phyloP scores from a whole-genome alignment of 2,888 invertebrate genomes.

The Melikaiella ostensackeni region DNA sequence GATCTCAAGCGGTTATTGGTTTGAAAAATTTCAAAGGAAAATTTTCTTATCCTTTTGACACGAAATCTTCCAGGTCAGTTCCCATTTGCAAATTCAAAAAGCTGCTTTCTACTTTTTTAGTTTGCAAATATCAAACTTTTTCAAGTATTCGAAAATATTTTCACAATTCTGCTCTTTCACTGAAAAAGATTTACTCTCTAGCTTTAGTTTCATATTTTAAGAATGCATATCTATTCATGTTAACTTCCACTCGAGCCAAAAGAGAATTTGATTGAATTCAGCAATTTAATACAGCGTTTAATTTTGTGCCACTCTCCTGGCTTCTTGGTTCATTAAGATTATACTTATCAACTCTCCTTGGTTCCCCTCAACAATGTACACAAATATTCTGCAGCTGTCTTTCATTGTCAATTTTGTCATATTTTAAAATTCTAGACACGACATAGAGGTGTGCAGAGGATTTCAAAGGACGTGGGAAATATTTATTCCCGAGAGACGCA shows the following conservation, averaged over 20 bases:
- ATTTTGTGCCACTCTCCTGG: neutral
- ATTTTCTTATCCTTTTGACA: neutral
- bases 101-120: neutral
- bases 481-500: constrained; percentile 14
- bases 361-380: neutral
- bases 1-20: too few species aligned
- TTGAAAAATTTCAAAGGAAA: too few species aligned
- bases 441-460: constrained; percentile 1
- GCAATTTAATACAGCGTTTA: neutral
- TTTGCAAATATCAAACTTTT: neutral
- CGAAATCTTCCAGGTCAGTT: constrained; percentile 1
- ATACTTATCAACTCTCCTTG: neutral
- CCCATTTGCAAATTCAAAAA: neutral
- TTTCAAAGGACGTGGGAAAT: constrained; percentile 18
- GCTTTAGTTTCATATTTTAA: neutral
- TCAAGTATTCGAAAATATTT: neutral
- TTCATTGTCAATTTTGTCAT: constrained; percentile 4
- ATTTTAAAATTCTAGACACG: constrained; percentile 23
- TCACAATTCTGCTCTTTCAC: neutral
- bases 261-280: neutral
- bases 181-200: neutral
- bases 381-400: neutral
- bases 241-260: neutral
- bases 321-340: neutral
- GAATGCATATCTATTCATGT: neutral